Evolutionary conservation across 2,113 vertebrate species (phyloP), one percentile per base, ranked within the genome.

Genomic region (Anthoscopus minutus): DNA sequence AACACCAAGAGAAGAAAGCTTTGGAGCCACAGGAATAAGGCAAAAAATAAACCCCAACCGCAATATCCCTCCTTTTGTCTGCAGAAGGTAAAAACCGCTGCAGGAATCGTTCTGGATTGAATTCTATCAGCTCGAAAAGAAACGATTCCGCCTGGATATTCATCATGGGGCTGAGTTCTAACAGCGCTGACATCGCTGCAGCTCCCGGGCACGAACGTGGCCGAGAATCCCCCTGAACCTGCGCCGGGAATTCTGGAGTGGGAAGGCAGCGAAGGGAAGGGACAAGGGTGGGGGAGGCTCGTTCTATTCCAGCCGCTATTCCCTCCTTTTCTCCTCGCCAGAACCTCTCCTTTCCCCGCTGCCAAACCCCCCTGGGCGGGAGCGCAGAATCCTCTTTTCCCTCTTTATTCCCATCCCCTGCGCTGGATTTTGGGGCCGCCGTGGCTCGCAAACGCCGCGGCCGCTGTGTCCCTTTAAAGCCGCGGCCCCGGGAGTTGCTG

Each of bases 401-500:
- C 27, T 74, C 31, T 10, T 71, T 13, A 14, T 81, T 88, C 77
- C 57, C 77, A 67, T 12, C 73, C 96, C 77, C 74, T 88, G 42
- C 42, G 42, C 42, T 42, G 42, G 6, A 15, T 42, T 42, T 42
- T 42, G 42, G 14, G 42, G 42, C 15, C 42, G 42, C n/a, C n/a
- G n/a, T n/a, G n/a, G n/a, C n/a, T n/a, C n/a, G n/a, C n/a, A n/a
- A n/a, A n/a, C n/a, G n/a, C 74, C 10, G 95, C 78, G 88, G 87
- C 92, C 93, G 82, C 93, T 56, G 96, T 95, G 86, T 67, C 93
- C 91, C 97, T 98, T 97, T 96, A 97, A 62, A 40, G 82, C 97
- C 56, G 71, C 96, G 92, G 92, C 94, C 95, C 90, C 96, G 96
- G 97, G 98, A 98, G 97, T 98, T 96, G 96, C 85, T 97, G 97